Conservation (phyloP, 2,113 vertebrate species). For the Microtus oregoni region DNA sequence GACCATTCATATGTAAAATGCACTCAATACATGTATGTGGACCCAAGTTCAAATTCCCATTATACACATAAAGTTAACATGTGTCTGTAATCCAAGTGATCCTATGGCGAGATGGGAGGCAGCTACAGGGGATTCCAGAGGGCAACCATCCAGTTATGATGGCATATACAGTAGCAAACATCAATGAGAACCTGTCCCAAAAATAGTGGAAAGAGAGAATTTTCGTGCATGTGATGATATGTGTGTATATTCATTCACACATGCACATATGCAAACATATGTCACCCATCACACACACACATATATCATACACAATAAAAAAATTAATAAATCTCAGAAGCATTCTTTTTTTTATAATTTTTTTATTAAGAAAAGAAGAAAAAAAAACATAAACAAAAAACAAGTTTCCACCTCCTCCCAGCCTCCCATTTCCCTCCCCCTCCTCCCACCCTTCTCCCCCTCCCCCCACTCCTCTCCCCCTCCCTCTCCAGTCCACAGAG, state of each 20-base stretch:
- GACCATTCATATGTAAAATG: not conserved
- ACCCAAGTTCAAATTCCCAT: no score
- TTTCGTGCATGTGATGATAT: not conserved
- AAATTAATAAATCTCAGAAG: not conserved
- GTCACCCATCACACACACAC: not conserved
- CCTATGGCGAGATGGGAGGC: not conserved
- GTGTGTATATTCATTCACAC: not conserved
- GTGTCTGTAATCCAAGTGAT: not conserved
- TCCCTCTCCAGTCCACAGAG: no score
- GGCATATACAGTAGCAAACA: not conserved
- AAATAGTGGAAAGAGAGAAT: not conserved
- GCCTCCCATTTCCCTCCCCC: no score
- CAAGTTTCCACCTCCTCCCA: no score
- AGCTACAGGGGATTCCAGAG: not conserved
- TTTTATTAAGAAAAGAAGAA: no score
- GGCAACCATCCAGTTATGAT: not conserved
- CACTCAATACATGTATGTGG: accelerated
- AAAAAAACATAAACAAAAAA: no score
- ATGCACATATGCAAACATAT: not conserved
- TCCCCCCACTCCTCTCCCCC: no score
- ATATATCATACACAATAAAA: not conserved
- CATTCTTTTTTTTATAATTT: no score
- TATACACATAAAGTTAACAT: not conserved
- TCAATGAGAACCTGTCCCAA: not conserved
- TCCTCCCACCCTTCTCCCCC: no score